Base-by-base conservation (phyloP, 2,797 vertebrate species). In the Premnoplex brunnescens region DNA sequence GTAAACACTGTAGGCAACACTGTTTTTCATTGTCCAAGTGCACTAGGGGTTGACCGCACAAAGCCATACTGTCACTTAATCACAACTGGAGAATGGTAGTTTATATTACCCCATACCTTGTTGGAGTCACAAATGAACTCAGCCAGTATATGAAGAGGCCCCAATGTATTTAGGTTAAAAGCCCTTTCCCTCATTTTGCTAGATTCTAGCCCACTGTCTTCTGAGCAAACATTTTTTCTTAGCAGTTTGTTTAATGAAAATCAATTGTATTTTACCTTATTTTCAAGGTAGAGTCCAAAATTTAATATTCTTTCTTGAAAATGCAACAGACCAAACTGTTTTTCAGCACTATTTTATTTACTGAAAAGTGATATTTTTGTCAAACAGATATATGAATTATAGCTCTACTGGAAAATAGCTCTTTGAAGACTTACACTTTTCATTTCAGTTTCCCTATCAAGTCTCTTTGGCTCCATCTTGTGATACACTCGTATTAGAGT, bases 381-480 rank as follows among this genome's bases (percentile, higher is more conserved):
- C 37, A 67, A 46, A 68, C n/a, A 19, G 22, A 30, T 19, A 22
- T 54, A 14, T 71, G 82, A 93, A 93, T 93, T 94, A 92, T 21
- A 91, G 6, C 17, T n/a, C 22, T 48, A 24, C 44, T 91, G 52
- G 39, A 78, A 80, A 89, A 92, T 13, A 78, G n/a, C 26, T 54
- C 54, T 86, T 86, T 81, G 66, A 94, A 92, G 69, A 80, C 36
- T 91, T 89, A 78, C 2, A 34, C 51, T 91, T 89, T 88, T 91
- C 34, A 84, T 73, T 85, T 36, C 58, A 30, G 14, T 77, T 88
- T 69, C 75, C 41, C 55, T 92, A 68, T 85, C 4, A 16, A 97
- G 95, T 94, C 95, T 96, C 97, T 97, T 96, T 97, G 77, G 96
- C 96, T 97, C 97, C 95, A 97, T 97, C 96, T 97, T 97, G 96